Base-by-base conservation (phyloP, 2,113 vertebrate genomes). In the Hippocampus guttulatus region DNA sequence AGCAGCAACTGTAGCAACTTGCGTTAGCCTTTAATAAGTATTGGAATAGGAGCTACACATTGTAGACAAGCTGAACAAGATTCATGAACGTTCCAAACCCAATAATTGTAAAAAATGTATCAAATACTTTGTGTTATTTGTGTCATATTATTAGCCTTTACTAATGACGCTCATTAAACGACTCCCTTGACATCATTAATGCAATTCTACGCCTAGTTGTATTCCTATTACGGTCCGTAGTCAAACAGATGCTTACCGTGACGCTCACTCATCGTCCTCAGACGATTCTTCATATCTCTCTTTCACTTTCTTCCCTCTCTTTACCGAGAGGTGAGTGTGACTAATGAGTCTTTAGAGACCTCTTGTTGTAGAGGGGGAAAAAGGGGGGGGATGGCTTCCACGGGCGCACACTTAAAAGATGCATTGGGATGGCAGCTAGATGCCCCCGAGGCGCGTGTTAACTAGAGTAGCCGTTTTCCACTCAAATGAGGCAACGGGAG, bases 281-380 rank as follows among this genome's bases (percentile, higher is more conserved):
- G 78, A 4, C 9, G 25, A 68, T 30, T 71, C 68, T 73, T 65
- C 61, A 54, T 47, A 55, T 51, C 52, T 33, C 38, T 63, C 70
- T 69, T 63, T 51, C 49, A 40, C 61, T 47, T 70, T 45, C 69
- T 73, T 70, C 74, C 73, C 73, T 81, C 72, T 65, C 69, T 83
- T 72, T 77, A 79, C 73, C 79, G 70, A 82, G 83, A 87, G 83
- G 84, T 88, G 89, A 90, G 84, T 84, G 78, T 89, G 87, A 91
- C 84, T 85, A 89, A 91, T 89, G 88, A 86, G 87, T 87, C 89
- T 88, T 87, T 69, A 60, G 88, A 84, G 88, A 88, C 83, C 88
- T 87, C 82, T 88, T 88, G 78, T 84, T 91, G 87, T 81, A 78
- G 75, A 75, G 79, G 75, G 78, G 74, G 70, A 67, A 3, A 8